These are phyloP conservation scores for Lamellibrachia luymesi DNA, from an alignment of 1,140 invertebrate species.

Conservation along the genomic window DNA sequence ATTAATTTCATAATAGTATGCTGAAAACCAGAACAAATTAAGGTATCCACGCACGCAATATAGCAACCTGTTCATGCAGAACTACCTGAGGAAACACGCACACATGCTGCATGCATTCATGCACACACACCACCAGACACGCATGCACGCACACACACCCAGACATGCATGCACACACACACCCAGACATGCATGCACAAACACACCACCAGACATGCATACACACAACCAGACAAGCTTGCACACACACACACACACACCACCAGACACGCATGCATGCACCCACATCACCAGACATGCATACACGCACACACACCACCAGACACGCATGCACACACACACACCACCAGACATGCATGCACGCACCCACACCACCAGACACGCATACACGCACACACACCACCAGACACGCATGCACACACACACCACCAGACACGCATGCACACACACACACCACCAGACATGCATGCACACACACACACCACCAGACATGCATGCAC, in stretches of 20 bases:
- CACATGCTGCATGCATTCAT: not conserved
- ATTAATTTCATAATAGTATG: no score
- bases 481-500: no score
- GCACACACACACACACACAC: not conserved
- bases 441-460: not conserved
- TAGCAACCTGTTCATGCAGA: not conserved
- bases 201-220: not conserved
- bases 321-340: no score
- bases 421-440: no score
- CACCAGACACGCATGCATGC: not conserved
- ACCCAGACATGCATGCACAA: no score
- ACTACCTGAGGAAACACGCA: not conserved
- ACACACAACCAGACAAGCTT: no score
- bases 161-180: not conserved
- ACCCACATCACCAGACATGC: no score
- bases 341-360: no score
- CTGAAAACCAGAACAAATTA: not conserved
- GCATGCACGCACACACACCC: not conserved
- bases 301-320: no score
- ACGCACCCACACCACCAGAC: no score
- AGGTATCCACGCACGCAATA: not conserved
- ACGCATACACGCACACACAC: no score
- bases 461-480: not conserved
- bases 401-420: no score
- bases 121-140: not conserved